Percentiles rank a stretch among this genome's conserved stretches.
Evolutionary conservation across 2,797 vertebrate species (phyloP).

Genomic region (Danio albolineatus): DNA sequence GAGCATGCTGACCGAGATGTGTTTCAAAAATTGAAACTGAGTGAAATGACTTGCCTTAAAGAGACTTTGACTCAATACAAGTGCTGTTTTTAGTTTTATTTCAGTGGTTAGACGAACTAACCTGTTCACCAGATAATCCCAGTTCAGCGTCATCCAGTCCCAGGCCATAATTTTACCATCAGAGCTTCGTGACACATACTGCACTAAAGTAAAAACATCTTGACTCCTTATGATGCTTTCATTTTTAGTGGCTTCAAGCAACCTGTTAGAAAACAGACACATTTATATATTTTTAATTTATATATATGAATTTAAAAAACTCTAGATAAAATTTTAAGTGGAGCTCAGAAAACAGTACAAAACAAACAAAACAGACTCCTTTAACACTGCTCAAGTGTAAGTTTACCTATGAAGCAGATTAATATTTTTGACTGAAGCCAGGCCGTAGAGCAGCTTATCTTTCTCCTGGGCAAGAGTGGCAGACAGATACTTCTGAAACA

Average conservation of each 20-base stretch:
- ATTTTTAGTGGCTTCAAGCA: slow-evolving; percentile 81
- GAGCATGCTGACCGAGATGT: too few species aligned
- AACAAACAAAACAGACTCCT: too few species aligned
- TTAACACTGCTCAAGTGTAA: not conserved
- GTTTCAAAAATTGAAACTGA: too few species aligned
- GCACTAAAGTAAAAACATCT: slow-evolving; percentile 91
- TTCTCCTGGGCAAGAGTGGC: slow-evolving; percentile 93
- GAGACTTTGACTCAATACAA: not conserved
- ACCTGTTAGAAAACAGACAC: slow-evolving; percentile 64
- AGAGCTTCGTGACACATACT: slow-evolving; percentile 88
- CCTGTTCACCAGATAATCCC: slow-evolving; percentile 91
- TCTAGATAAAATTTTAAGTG: too few species aligned
- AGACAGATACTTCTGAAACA: slow-evolving; percentile 83
- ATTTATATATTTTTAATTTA: too few species aligned
- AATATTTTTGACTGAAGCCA: slow-evolving; percentile 86
- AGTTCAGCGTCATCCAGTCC: slow-evolving; percentile 96
- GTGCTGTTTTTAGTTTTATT: not conserved
- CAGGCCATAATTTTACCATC: slow-evolving; percentile 91
- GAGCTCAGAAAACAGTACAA: too few species aligned
- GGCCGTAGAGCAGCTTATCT: slow-evolving; percentile 93
- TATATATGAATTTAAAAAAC: too few species aligned
- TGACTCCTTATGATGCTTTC: slow-evolving; percentile 87
- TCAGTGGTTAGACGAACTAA: slow-evolving; percentile 59
- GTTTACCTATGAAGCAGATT: slow-evolving; percentile 83
- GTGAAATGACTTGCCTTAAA: too few species aligned